Evolutionary conservation across 2,797 vertebrate genomes (phyloP).

Genomic region (Sorex maritimensis): DNA sequence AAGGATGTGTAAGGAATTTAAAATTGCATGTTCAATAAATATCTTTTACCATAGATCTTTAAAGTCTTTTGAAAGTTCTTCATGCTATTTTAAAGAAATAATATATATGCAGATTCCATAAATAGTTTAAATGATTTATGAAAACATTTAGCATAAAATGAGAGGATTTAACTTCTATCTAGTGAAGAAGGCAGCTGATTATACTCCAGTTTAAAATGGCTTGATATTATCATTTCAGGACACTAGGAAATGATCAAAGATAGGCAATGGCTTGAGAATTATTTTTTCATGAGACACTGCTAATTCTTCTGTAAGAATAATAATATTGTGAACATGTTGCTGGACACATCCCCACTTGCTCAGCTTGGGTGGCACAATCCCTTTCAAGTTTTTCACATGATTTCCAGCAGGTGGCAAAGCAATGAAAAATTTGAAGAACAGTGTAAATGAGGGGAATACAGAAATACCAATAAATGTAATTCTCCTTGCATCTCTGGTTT

Average conservation of each 20-base stretch:
- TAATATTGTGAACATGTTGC: not conserved
- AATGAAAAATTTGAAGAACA: not conserved
- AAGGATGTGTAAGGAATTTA: not conserved
- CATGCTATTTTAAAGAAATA: conserved; percentile 9
- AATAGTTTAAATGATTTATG: conserved; percentile 14
- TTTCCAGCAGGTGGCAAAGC: not conserved
- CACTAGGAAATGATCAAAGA: not conserved
- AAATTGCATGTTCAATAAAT: not conserved
- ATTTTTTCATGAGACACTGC: not conserved
- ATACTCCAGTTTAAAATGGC: conserved; percentile 14
- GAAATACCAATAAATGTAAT: conserved; percentile 9
- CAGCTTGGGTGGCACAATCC: not conserved
- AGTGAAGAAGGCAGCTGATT: not conserved
- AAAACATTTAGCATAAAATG: conserved; percentile 59
- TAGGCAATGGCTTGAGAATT: not conserved
- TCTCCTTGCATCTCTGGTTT: not conserved
- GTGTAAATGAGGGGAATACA: not conserved
- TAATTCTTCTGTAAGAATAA: not conserved
- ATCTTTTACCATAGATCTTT: conserved; percentile 33
- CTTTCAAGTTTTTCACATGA: not conserved
- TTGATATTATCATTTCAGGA: conserved; percentile 16
- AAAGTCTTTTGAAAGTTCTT: not conserved
- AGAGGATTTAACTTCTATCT: not conserved
- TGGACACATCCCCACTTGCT: not conserved
- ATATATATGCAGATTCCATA: not conserved